Evolutionary conservation across 1,140 invertebrate species (phyloP).

Genomic region (Cyphomyrmex costatus): DNA sequence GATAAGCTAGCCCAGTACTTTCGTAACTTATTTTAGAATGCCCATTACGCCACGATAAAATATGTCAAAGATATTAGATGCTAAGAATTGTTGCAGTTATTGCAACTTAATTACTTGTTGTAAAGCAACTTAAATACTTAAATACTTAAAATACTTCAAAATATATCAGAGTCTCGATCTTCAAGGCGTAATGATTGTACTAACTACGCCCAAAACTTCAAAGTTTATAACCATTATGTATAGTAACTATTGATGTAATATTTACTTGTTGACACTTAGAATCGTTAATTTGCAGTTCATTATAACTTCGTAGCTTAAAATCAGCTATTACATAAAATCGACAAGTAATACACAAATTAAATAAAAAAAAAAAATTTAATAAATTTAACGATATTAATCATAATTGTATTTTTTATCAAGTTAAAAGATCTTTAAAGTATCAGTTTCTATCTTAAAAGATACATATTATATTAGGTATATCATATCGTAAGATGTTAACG

Average conservation of each 20-base stretch:
- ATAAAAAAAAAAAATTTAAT: neutral
- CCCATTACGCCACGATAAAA: neutral
- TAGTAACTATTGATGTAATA: conserved; percentile 25
- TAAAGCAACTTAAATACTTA: no score
- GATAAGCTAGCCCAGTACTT: neutral
- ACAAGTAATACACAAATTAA: neutral
- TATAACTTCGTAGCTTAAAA: neutral
- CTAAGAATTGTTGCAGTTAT: neutral
- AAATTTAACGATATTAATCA: neutral
- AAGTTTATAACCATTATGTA: neutral
- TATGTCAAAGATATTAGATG: neutral
- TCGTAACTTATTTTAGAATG: neutral
- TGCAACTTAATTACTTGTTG: neutral
- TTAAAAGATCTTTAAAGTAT: neutral
- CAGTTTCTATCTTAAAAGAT: neutral
- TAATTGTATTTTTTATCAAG: neutral
- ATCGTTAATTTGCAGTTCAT: neutral
- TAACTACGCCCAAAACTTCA: neutral
- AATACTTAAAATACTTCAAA: neutral
- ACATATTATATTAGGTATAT: no score
- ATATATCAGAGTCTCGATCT: neutral
- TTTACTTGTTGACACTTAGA: neutral
- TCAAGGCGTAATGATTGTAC: neutral
- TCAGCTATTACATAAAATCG: neutral
- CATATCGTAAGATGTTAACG: neutral